phyloP scores from a whole-genome alignment of 2,797 vertebrate genomes.

The Tachyglossus aculeatus region DNA sequence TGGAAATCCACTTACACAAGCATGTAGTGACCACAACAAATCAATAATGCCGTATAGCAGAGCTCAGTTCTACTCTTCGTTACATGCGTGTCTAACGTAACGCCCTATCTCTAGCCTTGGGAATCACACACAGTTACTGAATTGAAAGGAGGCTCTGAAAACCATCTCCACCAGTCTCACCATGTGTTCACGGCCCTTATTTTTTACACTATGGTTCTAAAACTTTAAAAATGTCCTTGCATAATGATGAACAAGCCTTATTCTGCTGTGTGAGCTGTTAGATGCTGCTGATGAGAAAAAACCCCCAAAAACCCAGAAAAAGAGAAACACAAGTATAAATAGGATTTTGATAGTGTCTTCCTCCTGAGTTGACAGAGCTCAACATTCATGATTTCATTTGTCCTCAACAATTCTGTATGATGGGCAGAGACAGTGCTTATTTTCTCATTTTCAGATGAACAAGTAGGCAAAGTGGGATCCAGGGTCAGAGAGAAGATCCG shows the following conservation, averaged over 20 bases:
- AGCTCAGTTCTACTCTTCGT: not conserved
- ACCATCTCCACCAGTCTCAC: not conserved
- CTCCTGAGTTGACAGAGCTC: too few species aligned
- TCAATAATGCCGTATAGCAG: not conserved
- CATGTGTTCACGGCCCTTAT: not conserved
- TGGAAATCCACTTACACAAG: not conserved
- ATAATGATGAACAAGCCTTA: not conserved
- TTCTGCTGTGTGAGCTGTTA: too few species aligned
- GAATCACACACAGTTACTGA: not conserved
- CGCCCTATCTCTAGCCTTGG: not conserved
- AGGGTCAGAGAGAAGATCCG: too few species aligned
- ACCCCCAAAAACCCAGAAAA: too few species aligned
- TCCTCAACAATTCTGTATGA: too few species aligned
- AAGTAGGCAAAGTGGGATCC: too few species aligned
- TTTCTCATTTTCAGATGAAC: too few species aligned
- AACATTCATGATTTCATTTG: too few species aligned
- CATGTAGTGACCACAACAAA: rapidly evolving
- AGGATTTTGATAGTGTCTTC: too few species aligned
- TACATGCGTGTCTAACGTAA: not conserved
- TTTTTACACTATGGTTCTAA: not conserved
- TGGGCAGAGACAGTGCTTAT: too few species aligned
- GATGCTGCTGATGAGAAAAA: too few species aligned
- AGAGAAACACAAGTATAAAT: too few species aligned
- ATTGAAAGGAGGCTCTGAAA: not conserved
- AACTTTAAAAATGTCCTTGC: not conserved